Evolutionary conservation across 2,888 invertebrate species (phyloP), one percentile per base, ranked within the genome.

Genomic region (Bembecia ichneumoniformis): DNA sequence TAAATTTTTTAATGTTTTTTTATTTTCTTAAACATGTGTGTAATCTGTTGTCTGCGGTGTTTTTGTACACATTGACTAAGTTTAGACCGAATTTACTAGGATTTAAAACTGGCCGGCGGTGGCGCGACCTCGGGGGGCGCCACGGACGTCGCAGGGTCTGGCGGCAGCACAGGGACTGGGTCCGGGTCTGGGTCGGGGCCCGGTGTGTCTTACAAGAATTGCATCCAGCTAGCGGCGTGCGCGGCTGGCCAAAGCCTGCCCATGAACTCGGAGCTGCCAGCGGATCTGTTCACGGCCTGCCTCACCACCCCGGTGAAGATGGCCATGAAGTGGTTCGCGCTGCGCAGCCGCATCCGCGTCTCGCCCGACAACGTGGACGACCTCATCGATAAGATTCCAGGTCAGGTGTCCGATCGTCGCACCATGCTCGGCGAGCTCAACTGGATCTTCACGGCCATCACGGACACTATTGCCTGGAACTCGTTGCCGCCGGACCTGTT

Each of bases 361-460:
- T 93, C 96, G 58, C 94, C 96, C 49, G 91, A 91, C 57, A 90
- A 96, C 57, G 93, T 94, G 13, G 83, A 93, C 65, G 97, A 97
- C 45, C 89, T 96, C 56, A 94, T 98, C 52, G 98, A 98, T 74
- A 96, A 96, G 95, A 96, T 99, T 64, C 99, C 99, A 5, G 99
- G 99, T 1, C 94, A 95, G 71, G 90, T 98, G 60, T 95, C 94
- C 59, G 98, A 99, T 86, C 90, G 98, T 15, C 90, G 97, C 63
- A 98, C 99, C 28, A 97, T 99, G 96, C 89, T 99, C 58, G 99
- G 99, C 47, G 99, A 99, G 87, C 88, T 99, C 53, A 99, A 99
- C 89, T 99, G 99, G 99, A 98, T 99, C 73, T 99, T 99, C 87
- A 99, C 99, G 2, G 99, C 99, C 45, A 98, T 99, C 62, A 99